Evolutionary conservation across 2,888 invertebrate genomes (phyloP), one percentile per base, ranked within the genome.

Genomic region (Mimumesa dahlbomi): DNA sequence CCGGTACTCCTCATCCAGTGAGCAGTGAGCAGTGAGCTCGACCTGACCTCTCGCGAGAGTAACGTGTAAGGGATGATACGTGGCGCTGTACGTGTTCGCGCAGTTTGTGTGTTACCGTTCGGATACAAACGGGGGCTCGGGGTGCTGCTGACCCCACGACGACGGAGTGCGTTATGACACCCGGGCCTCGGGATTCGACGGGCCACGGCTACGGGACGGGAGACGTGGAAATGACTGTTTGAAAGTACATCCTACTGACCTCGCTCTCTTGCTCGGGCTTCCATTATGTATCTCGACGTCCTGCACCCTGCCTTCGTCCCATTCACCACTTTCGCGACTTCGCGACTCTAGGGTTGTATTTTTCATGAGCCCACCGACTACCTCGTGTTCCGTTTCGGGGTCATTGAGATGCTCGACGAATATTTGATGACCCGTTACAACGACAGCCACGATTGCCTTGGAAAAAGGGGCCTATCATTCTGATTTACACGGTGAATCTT

Each of bases 21-120:
- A n/a, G n/a, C 61, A 50, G 58, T 38, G 62, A 22, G 31, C 45
- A 42, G 65, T 21, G 19, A 56, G 57, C 62, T 53, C 50, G 64
- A 59, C 63, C 69, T 67, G 79, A 78, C 78, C 76, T 78, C 76
- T 78, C 71, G 78, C 73, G 73, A 77, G 64, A 48, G 34, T 54
- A 54, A 45, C 71, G 50, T 48, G 21, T 48, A n/a, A n/a, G n/a
- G n/a, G n/a, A n/a, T 48, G 42, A 50, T 34, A 21, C 50, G 67
- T 29, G 64, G 14, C 61, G 59, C 50, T 18, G 49, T 1, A n/a
- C 40, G 50, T 21, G 49, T n/a, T 40, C 38, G 40, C 43, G 52
- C 38, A 36, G 9, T 38, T 18, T 42, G 49, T 42, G 49, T 66
- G 61, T 34, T 43, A 45, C 11, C 18, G n/a, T 14, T 16, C 18